These are phyloP conservation scores for Leptopilina syphax DNA, from an alignment of 2,888 invertebrate species.

Conservation along the genomic window DNA sequence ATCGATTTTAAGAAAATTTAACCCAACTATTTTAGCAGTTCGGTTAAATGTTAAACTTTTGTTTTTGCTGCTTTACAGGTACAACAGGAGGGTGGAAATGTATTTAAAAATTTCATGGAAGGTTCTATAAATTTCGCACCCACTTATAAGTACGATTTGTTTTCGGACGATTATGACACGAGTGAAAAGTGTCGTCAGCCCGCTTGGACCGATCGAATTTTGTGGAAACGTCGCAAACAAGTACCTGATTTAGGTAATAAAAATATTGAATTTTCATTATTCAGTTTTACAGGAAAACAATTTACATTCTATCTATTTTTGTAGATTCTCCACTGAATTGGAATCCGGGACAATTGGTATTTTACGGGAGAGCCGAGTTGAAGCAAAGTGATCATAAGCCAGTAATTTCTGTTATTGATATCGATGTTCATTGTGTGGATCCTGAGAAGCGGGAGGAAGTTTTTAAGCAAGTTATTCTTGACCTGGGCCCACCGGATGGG, in stretches of 20 bases:
- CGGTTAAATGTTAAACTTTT: no score
- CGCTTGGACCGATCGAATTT: slow-evolving; percentile 98
- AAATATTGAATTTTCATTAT: background rate
- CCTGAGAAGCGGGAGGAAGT: slow-evolving; percentile 86
- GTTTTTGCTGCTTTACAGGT: slow-evolving; percentile 74
- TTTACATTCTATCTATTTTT: background rate
- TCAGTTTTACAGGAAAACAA: no score
- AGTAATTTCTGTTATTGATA: slow-evolving; percentile 93
- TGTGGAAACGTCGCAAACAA: slow-evolving; percentile 91
- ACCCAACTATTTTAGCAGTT: no score
- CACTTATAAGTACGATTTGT: slow-evolving; percentile 99
- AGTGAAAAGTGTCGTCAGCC: slow-evolving; percentile 98
- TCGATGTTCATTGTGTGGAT: slow-evolving; percentile 90
- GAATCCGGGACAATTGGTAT: slow-evolving; percentile 88
- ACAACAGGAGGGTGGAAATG: slow-evolving; percentile 88
- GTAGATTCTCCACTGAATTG: slow-evolving; percentile 79
- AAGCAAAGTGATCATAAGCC: slow-evolving; percentile 99
- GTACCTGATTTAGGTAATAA: slow-evolving; percentile 83
- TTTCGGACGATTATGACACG: slow-evolving; percentile 99
- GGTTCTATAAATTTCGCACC: slow-evolving; percentile 95
- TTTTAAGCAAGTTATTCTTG: slow-evolving; percentile 90
- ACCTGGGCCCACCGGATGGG: slow-evolving; percentile 96
- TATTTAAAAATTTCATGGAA: slow-evolving; percentile 95
- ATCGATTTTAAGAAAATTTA: no score
- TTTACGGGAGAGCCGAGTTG: slow-evolving; percentile 95